Evolutionary conservation across 2,797 vertebrate species (phyloP).

Genomic region (Masticophis lateralis): DNA sequence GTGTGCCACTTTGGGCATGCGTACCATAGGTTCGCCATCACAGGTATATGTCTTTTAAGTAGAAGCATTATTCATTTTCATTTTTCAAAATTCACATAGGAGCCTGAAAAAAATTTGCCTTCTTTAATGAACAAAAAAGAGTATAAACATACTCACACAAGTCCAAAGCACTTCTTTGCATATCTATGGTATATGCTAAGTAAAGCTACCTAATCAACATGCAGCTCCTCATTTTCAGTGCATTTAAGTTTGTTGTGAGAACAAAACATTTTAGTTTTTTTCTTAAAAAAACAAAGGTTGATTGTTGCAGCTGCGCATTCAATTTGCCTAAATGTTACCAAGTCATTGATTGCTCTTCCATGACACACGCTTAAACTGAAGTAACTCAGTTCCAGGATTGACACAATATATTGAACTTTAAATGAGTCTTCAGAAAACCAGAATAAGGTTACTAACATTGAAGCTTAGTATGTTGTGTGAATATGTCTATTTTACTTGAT

Average conservation of each 20-base stretch:
- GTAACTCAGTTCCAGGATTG: not conserved
- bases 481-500: not conserved
- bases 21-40: too few relatives aligned
- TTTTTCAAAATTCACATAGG: not conserved
- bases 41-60: not conserved
- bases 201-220: not conserved
- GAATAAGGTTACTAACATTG: not conserved
- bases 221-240: not conserved
- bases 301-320: not conserved
- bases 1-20: too few relatives aligned
- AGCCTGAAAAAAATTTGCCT: not conserved
- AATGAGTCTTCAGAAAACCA: not conserved
- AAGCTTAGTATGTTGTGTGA: not conserved
- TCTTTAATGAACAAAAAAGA: not conserved
- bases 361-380: not conserved
- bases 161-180: not conserved
- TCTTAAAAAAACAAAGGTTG: not conserved
- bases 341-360: not conserved
- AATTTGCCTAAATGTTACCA: not conserved
- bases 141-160: not conserved
- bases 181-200: not conserved
- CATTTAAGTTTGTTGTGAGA: not conserved
- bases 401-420: not conserved
- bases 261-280: not conserved
- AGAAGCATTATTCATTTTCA: not conserved